These are phyloP conservation scores for Nyctereutes procyonoides DNA, from an alignment of 2,113 vertebrate species.

Conservation along the genomic window DNA sequence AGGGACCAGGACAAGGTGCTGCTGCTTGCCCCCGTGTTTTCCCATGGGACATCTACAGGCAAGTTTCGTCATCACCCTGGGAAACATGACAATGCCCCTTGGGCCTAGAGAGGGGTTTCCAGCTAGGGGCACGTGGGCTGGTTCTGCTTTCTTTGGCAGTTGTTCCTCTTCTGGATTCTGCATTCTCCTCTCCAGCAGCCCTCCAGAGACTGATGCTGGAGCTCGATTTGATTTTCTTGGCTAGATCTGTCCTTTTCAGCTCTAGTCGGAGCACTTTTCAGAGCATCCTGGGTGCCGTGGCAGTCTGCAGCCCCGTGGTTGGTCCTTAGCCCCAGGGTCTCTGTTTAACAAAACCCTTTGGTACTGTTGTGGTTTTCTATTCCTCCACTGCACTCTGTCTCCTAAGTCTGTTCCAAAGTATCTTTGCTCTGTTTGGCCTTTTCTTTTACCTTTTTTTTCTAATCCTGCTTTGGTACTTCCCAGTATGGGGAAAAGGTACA, in stretches of 20 bases:
- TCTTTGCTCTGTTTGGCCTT: constrained; percentile 69
- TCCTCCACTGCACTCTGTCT: constrained; percentile 24
- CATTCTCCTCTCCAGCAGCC: constrained; percentile 47
- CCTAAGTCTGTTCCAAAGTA: constrained; percentile 43
- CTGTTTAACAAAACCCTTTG: constrained; percentile 51
- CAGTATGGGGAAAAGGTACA: constrained; percentile 34
- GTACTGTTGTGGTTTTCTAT: constrained; percentile 72
- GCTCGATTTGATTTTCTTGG: constrained; percentile 24
- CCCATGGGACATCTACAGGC: constrained; percentile 34
- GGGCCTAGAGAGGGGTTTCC: constrained; percentile 56
- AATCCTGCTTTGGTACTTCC: constrained; percentile 63
- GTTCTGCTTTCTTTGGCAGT: constrained; percentile 82
- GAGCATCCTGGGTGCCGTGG: not conserved
- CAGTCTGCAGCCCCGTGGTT: not conserved
- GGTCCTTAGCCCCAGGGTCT: constrained; percentile 21
- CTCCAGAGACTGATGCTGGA: constrained; percentile 28
- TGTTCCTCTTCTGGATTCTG: constrained; percentile 71
- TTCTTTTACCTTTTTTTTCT: not conserved
- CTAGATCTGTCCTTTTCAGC: constrained; percentile 50
- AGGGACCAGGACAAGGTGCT: constrained; percentile 77
- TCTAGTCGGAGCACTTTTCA: constrained; percentile 54
- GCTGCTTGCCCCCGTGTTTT: constrained; percentile 63
- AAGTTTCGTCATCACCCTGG: constrained; percentile 54
- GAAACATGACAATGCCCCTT: constrained; percentile 43
- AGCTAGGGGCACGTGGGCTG: constrained; percentile 51